Evolutionary conservation across 2,113 vertebrate species (phyloP).

Genomic region (Camelus dromedarius): DNA sequence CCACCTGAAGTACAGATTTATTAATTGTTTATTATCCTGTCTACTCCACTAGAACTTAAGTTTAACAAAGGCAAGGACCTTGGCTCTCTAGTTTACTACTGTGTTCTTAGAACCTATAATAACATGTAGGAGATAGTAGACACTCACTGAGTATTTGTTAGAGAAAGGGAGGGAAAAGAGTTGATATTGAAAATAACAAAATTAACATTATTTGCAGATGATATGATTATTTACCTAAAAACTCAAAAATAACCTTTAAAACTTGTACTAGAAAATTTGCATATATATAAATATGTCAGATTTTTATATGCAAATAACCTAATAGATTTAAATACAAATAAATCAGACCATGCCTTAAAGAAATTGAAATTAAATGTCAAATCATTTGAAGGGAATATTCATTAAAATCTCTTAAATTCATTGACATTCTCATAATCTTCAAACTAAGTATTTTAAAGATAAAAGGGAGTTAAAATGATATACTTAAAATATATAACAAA

Average conservation of each 20-base stretch:
- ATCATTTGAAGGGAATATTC: not conserved
- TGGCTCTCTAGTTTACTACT: not conserved
- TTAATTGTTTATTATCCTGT: not conserved
- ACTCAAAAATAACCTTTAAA: constrained; percentile 30
- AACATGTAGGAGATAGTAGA: not conserved
- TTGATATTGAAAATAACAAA: constrained; percentile 3
- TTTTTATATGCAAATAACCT: constrained; percentile 16
- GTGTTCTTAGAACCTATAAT: not conserved
- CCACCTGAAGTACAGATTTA: not conserved
- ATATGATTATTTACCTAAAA: not conserved
- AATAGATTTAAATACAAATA: constrained; percentile 28
- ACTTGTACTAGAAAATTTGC: constrained; percentile 29
- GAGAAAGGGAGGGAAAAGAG: not conserved
- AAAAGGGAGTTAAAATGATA: not conserved
- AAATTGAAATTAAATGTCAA: constrained; percentile 15
- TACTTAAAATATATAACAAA: not conserved
- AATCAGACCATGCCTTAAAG: not conserved
- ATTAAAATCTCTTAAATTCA: not conserved
- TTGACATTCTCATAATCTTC: not conserved
- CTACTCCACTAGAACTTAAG: not conserved
- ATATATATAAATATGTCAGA: not conserved
- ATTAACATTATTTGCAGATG: constrained; percentile 17
- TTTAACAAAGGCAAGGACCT: not conserved
- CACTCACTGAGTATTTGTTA: constrained; percentile 15
- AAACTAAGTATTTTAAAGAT: constrained; percentile 22